Evolutionary conservation across 2,113 vertebrate genomes (phyloP), one percentile per base, ranked within the genome.

Genomic region (Nanorana parkeri): DNA sequence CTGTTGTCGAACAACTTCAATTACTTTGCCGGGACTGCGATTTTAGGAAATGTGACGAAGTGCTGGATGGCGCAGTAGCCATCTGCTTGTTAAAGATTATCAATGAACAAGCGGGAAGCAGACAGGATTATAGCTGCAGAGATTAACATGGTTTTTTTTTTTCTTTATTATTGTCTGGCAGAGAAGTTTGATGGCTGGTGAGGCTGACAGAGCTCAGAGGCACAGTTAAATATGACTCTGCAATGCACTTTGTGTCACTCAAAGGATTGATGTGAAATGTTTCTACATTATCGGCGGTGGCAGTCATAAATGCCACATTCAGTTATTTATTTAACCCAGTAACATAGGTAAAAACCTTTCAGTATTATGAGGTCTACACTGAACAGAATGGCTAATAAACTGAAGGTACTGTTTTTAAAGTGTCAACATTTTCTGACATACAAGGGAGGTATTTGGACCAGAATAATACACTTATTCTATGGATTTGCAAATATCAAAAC

Each of bases 1-100:
- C 17, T 26, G 28, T 63, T 24, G 55, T 75, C 26, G 69, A 74
- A 67, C 51, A 81, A 66, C 61, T 81, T 81, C 78, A 80, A 80
- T 66, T 74, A 75, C 61, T 81, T 81, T 58, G 68, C 58, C 17
- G 68, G 58, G 79, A 81, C 68, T 64, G 55, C 32, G 56, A 81
- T 56, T 81, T 66, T 81, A 64, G 79, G 79, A 73, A 81, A 81
- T 72, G 68, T 73, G 68, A 65, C 68, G 72, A 64, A 63, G 55
- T 67, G 63, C 32, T 81, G 69, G 80, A 81, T 17, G n/a, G 52
- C 8, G 26, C 47, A 74, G 24, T 52, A 75, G 28, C 60, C 80
- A 81, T 81, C 69, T 74, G 69, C 69, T 81, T 32, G 69, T 74
- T 72, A 58, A 63, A 81, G 80, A 81, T 81, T 81, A 81, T 81